Base-by-base conservation (phyloP, 2,888 invertebrate species). In the Lycocerus yunnanus region DNA sequence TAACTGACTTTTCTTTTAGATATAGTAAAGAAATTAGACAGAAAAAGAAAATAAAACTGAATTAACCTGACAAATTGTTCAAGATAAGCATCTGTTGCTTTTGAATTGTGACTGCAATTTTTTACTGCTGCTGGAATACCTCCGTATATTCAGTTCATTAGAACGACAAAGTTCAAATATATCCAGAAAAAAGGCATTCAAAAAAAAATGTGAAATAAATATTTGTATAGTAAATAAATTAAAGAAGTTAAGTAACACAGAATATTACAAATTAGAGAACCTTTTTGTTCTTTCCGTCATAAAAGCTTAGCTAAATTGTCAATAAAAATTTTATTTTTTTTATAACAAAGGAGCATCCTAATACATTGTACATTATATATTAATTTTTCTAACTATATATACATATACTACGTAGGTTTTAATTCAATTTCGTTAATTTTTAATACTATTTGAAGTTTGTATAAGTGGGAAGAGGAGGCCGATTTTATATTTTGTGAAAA, bases 51-150 rank as follows among this genome's bases (percentile, higher is more conserved):
- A 63, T 13, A 63, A 63, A 63, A 63, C 61, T 63, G 20, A 63
- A 63, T 63, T 63, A 63, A 63, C 61, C 20, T 18, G 20, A 63
- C 61, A 63, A 63, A 63, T 63, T 63, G 61, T 20, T 63, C n/a
- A 20, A 18, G n/a, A 63, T 18, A 20, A 63, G 20, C 61, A 63
- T 63, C 61, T 63, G 61, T 63, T 63, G 61, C 61, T 63, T 16
- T 18, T 63, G 61, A 63, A n/a, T 18, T 63, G 61, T 63, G 61
- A 63, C 18, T 18, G 61, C 20, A 63, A 63, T 63, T 63, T 63
- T 63, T 63, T 10, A 43, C 43, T n/a, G 6, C n/a, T n/a, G 13
- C 13, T 27, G 13, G 27, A 13, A 43, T 43, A 43, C 43, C 43
- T 43, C 4, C 27, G 27, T 13, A 13, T 13, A 13, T 27, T 24